Evolutionary conservation across 2,113 vertebrate species (phyloP), one percentile per base, ranked within the genome.

Genomic region (Scomber colias): DNA sequence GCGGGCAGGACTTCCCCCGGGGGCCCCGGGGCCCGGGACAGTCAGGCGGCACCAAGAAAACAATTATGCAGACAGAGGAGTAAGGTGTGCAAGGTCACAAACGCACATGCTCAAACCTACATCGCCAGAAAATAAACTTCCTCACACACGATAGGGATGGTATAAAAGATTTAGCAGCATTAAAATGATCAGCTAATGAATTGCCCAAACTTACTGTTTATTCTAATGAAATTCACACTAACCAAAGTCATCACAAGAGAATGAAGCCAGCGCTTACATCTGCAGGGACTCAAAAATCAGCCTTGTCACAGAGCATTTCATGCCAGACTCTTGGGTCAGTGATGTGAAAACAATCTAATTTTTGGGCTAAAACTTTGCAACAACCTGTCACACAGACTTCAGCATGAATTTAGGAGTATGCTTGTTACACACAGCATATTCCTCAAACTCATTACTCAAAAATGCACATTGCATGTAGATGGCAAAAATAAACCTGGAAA

Each of bases 1-100:
- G 90, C 91, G 84, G 91, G 88, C 93, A 95, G 93, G 93, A 94
- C 92, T 95, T 95, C 90, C 92, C 92, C 93, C 81, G 64, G 69
- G 80, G 89, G 85, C 79, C 81, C 84, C 64, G 66, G 85, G 80
- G 85, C 90, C 83, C 63, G 88, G 87, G 90, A 94, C 90, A 92
- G 87, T 62, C 86, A 92, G 92, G 87, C 93, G 91, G 89, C 92
- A 90, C 91, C 85, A 83, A 83, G 60, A 94, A 94, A 95, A 94
- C 92, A 93, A 93, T 94, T 94, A 93, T 83, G 75, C 79, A 86
- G 77, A 88, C 45, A 63, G 77, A 60, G 59, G 45, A 77, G 81
- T 73, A 74, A 88, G 63, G 77, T 90, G 88, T 81, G 81, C 82
- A 57, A 24, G 76, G 79, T 80, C 81, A 82, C 79, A 86, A 66